Base-by-base conservation (phyloP, 2,113 vertebrate genomes). In the Epinephelus lanceolatus region DNA sequence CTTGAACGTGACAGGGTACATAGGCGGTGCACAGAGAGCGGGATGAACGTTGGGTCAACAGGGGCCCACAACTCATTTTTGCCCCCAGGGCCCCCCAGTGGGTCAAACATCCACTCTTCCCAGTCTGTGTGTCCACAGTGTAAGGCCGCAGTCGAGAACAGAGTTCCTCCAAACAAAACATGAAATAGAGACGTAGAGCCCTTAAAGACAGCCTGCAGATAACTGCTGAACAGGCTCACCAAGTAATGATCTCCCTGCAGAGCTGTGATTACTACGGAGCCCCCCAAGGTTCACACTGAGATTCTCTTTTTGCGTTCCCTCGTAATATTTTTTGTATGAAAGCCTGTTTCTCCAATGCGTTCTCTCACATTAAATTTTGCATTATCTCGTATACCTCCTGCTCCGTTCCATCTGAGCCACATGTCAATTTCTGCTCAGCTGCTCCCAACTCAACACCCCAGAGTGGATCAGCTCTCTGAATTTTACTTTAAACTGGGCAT, bases 171-270 rank as follows among this genome's bases (percentile, higher is more conserved):
- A 45, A 42, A 23, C 1, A 65, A 57, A n/a, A 60, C 9, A 37
- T 49, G 2, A 82, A 60, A 63, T 18, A 21, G 23, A 75, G 4
- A 60, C 70, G 21, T 12, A 18, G 3, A 61, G 23, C 56, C 27
- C 15, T 57, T 56, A 30, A 27, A 66, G n/a, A 75, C 19, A 71
- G 71, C 27, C 63, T 75, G 13, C 75, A 75, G 56, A 78, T 80
- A 75, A 77, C 27, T 61, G 70, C 27, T 61, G 70, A 60, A 33
- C 49, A 15, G 51, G 47, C 52, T 69, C 25, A 45, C 17, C 53
- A 72, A 81, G 73, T 86, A 83, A 89, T 74, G 53, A 83, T 66
- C 60, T 76, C 79, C 56, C 65, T 25, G 18, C 67, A 47, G 71
- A 66, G 53, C 8, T 74, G 51, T 51, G 42, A 83, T 83, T 66